A percentile compares a stretch with the other conserved stretches of the same genome.
Conservation (phyloP, 2,113 vertebrate species). For the Aix galericulata region DNA sequence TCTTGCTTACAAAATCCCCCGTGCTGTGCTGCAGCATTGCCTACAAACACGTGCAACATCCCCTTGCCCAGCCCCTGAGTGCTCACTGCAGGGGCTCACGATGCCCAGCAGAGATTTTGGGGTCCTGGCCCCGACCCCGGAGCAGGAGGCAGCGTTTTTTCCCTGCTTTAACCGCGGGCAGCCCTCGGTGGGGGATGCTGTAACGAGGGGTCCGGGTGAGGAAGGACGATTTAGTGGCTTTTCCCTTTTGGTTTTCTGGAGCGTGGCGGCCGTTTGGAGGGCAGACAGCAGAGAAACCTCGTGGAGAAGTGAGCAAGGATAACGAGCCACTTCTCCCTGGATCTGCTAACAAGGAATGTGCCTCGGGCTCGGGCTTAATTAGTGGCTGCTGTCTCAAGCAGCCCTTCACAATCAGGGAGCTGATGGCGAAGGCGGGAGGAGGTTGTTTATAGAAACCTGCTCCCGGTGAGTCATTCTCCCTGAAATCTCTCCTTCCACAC, state of each 20-base stretch:
- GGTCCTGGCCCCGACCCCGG: neutral
- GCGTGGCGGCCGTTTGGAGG: rapidly evolving
- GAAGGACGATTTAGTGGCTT: neutral
- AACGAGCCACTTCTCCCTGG: neutral
- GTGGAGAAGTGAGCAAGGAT: neutral
- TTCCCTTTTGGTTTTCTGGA: neutral
- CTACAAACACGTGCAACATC: too few species aligned
- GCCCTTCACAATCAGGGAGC: neutral
- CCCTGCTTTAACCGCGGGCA: neutral
- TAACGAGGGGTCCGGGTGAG: neutral
- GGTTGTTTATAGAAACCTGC: slow-evolving; percentile 40
- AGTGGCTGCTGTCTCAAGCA: neutral
- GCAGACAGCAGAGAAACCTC: neutral
- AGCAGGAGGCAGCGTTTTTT: neutral
- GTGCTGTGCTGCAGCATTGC: too few species aligned
- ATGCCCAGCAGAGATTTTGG: neutral
- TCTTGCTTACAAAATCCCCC: too few species aligned
- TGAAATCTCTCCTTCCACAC: neutral
- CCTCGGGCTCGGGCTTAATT: slow-evolving; percentile 19
- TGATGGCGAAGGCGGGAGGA: slow-evolving; percentile 20
- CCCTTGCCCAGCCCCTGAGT: too few species aligned
- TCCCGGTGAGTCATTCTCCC: neutral
- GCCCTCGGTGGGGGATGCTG: neutral
- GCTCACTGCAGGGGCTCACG: too few species aligned
- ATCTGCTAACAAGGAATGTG: neutral